Conservation (phyloP, 2,113 vertebrate species). For the Colossoma macropomum region DNA sequence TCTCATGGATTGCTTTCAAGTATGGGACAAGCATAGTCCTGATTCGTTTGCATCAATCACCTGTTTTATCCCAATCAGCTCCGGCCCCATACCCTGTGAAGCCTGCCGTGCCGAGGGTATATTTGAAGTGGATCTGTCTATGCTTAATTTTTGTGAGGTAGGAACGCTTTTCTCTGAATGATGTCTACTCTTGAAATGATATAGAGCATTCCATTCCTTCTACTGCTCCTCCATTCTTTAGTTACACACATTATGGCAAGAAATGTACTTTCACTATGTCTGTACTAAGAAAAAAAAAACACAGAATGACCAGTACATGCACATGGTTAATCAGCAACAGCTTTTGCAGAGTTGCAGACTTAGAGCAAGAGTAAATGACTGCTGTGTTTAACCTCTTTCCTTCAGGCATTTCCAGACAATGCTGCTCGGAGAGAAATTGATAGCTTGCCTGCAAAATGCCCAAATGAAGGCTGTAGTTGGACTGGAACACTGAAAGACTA, state of each 20-base stretch:
- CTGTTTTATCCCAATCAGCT: slow-evolving; percentile 70
- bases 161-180: slow-evolving; percentile 59
- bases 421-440: slow-evolving; percentile 95
- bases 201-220: neutral
- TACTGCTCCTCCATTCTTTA: neutral
- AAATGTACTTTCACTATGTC: neutral
- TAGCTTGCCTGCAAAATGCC: slow-evolving; percentile 86
- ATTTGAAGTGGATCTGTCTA: slow-evolving; percentile 89
- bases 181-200: neutral
- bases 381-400: neutral
- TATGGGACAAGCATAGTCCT: neutral
- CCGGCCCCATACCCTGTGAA: slow-evolving; percentile 91
- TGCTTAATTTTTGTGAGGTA: slow-evolving; percentile 89
- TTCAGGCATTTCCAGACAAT: slow-evolving; percentile 94
- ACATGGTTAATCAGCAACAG: slow-evolving; percentile 3
- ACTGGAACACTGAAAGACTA: slow-evolving; percentile 93
- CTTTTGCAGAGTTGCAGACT: neutral
- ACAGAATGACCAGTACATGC: neutral
- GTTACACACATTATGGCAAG: too few relatives aligned
- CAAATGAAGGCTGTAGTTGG: slow-evolving; percentile 87
- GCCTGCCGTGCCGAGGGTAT: slow-evolving; percentile 94
- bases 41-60: neutral
- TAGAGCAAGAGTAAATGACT: neutral
- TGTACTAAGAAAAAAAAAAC: neutral
- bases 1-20: neutral